Evolutionary conservation across 2,888 invertebrate genomes (phyloP).

Genomic region (Catocala nupta): DNA sequence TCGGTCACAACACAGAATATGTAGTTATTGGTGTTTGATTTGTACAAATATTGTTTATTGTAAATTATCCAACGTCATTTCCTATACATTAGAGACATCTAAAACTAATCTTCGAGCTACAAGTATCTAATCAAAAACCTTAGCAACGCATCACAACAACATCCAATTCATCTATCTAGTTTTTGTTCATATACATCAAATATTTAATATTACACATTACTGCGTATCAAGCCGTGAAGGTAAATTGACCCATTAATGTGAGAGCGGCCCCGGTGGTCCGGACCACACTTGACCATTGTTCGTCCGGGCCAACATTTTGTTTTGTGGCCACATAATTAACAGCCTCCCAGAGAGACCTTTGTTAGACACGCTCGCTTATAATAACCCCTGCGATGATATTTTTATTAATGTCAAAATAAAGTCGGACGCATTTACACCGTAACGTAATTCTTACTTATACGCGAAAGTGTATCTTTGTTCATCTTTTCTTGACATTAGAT

Average conservation of each 20-base stretch:
- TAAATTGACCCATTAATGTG: conserved; percentile 65
- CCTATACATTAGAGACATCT: not conserved
- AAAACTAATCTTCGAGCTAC: conserved; percentile 3
- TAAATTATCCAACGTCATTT: not conserved
- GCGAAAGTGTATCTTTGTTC: too few species aligned
- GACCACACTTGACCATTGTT: conserved; percentile 83
- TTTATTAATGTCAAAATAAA: conserved; percentile 87
- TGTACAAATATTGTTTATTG: too few species aligned
- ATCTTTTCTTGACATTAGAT: too few species aligned
- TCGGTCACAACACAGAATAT: too few species aligned
- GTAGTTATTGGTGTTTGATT: too few species aligned
- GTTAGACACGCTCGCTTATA: conserved; percentile 86
- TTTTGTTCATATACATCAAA: conserved; percentile 57
- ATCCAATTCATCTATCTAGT: conserved; percentile 35
- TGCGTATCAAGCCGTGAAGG: conserved; percentile 64
- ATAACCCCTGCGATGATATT: conserved; percentile 86
- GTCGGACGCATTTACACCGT: conserved; percentile 70
- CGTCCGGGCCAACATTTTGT: conserved; percentile 78
- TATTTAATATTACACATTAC: conserved; percentile 62
- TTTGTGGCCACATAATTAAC: conserved; percentile 85
- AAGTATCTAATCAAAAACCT: conserved; percentile 31
- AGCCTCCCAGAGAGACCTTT: conserved; percentile 84
- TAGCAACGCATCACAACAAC: conserved; percentile 37
- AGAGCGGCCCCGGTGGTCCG: conserved; percentile 75
- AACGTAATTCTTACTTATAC: conserved; percentile 38